Percentiles rank a stretch among this genome's conserved stretches.
phyloP scores from a whole-genome alignment of 2,113 vertebrate species.

The Ctenodactylus gundi region DNA sequence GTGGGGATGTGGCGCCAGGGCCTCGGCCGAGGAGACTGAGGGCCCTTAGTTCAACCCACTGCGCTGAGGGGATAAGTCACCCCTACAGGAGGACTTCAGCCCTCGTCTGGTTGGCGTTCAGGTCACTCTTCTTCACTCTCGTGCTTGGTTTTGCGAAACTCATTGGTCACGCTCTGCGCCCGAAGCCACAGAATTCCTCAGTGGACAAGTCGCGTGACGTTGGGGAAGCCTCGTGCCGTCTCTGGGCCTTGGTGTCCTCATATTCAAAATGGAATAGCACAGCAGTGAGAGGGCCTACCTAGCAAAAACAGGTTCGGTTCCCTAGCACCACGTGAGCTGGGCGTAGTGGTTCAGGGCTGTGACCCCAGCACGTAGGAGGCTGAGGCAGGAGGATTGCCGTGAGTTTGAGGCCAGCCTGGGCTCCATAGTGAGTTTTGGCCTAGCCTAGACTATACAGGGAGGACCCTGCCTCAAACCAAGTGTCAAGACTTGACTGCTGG shows the following conservation, averaged over 20 bases:
- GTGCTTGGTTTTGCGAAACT: rapidly evolving
- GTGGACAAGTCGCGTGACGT: background rate
- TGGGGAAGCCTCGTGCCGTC: background rate
- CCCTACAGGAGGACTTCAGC: background rate
- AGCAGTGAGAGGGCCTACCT: too few relatives aligned
- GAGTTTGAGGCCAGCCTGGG: background rate
- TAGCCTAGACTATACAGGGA: background rate
- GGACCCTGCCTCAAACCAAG: too few relatives aligned
- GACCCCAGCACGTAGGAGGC: background rate
- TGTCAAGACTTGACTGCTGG: too few relatives aligned
- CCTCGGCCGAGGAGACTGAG: background rate
- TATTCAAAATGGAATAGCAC: background rate
- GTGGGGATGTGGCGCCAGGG: rapidly evolving
- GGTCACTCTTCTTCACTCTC: background rate
- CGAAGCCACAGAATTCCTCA: background rate
- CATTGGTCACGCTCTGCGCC: background rate
- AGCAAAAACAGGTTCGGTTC: too few relatives aligned
- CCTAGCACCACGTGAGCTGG: too few relatives aligned
- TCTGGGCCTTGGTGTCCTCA: background rate
- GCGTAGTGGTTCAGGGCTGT: background rate
- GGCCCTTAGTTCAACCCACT: background rate
- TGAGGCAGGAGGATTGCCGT: background rate
- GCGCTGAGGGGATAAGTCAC: background rate
- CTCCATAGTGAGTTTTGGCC: too few relatives aligned
- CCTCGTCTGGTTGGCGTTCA: background rate